Percentiles rank a stretch among this genome's conserved stretches.
Conservation (phyloP, 2,797 vertebrate genomes). For the Enteromius trimaculatus region DNA sequence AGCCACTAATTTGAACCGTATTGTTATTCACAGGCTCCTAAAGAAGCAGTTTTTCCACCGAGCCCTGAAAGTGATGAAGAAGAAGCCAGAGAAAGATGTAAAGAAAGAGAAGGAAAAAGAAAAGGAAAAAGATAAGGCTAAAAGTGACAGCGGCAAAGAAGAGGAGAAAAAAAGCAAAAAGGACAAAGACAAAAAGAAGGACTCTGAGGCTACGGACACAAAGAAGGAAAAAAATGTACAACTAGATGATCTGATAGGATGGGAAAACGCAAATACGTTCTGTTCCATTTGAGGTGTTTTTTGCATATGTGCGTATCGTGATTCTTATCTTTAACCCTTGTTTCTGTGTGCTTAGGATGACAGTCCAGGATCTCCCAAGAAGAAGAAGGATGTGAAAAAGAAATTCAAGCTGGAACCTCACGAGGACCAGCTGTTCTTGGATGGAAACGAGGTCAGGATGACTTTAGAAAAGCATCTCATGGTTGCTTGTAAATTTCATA, state of each 20-base stretch:
- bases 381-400: conserved; percentile 96
- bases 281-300: background rate
- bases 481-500: background rate
- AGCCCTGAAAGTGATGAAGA: conserved; percentile 98
- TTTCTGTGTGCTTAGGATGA: conserved; percentile 83
- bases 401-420: conserved; percentile 99
- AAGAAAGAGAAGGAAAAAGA: conserved; percentile 84
- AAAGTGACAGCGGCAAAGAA: conserved; percentile 78
- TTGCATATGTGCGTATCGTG: background rate
- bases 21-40: conserved; percentile 81
- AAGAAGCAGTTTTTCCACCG: conserved; percentile 99
- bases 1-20: background rate
- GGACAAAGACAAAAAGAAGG: conserved; percentile 85
- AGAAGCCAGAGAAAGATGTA: conserved; percentile 92
- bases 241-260: conserved; percentile 12
- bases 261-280: background rate
- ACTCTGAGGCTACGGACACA: conserved; percentile 82
- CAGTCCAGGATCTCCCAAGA: conserved; percentile 92
- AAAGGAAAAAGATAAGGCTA: conserved; percentile 86
- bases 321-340: conserved; percentile 6
- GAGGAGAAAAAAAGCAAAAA: conserved; percentile 83
- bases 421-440: conserved; percentile 95
- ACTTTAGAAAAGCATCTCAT: background rate
- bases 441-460: conserved; percentile 91
- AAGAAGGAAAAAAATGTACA: conserved; percentile 90